These are phyloP conservation scores for Branchipolynoe longqiensis DNA, from an alignment of 2,888 invertebrate species.

Conservation along the genomic window DNA sequence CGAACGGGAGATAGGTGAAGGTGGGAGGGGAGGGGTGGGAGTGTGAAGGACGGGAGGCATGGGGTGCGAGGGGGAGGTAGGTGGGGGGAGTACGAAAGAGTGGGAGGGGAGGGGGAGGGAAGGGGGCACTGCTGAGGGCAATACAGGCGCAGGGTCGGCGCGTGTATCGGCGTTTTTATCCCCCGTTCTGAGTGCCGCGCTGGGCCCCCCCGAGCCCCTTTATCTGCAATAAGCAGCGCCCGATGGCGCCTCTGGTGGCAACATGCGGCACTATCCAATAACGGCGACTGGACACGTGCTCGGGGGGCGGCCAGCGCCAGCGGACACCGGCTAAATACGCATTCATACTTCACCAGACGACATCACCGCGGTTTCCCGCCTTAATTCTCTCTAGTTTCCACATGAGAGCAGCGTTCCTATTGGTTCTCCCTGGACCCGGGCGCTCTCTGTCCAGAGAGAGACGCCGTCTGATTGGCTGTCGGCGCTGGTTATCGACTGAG, in stretches of 20 bases:
- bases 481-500: neutral
- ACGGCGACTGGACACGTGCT: neutral
- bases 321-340: neutral
- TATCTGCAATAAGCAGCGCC: slow-evolving; percentile 1
- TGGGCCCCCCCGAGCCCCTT: neutral
- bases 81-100: neutral
- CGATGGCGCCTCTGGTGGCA: neutral
- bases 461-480: too few species aligned
- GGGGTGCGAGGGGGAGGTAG: neutral
- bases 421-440: too few species aligned
- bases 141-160: neutral
- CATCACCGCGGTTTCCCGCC: too few species aligned
- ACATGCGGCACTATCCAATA: neutral
- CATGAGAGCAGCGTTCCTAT: too few species aligned
- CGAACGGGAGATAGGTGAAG: too few species aligned
- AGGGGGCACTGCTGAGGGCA: neutral
- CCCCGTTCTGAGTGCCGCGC: neutral
- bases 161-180: neutral
- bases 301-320: neutral
- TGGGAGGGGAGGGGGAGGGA: neutral
- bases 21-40: too few species aligned
- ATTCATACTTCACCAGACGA: neutral
- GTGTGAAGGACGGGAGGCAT: neutral
- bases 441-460: too few species aligned
- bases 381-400: too few species aligned